Percentiles rank a stretch among this genome's conserved stretches.
Conservation (phyloP, 2,888 invertebrate genomes). For the Melanchra persicariae region DNA sequence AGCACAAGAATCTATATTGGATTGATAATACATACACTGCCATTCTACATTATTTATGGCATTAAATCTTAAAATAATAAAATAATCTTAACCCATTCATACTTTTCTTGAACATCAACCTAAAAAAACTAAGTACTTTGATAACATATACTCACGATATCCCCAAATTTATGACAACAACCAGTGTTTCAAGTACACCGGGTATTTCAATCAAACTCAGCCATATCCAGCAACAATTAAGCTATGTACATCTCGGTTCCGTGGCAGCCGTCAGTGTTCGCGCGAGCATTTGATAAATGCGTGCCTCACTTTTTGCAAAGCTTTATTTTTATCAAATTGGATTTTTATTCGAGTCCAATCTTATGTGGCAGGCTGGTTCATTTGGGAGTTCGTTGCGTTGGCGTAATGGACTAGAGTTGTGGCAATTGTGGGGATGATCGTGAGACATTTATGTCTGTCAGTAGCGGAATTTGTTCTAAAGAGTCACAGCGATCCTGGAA, state of each 20-base stretch:
- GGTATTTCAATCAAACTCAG: neutral
- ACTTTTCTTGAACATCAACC: no score
- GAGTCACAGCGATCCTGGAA: no score
- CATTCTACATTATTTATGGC: no score
- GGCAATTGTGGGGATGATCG: neutral
- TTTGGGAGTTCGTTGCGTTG: conserved; percentile 22
- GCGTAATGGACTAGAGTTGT: neutral
- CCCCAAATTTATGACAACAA: no score
- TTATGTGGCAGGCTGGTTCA: conserved; percentile 44
- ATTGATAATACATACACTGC: no score
- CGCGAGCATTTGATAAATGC: conserved; percentile 70
- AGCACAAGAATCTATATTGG: no score
- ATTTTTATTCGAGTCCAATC: conserved; percentile 63
- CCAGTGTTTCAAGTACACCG: neutral
- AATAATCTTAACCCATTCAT: no score
- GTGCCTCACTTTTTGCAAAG: conserved; percentile 62
- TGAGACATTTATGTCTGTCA: neutral
- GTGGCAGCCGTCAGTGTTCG: conserved; percentile 59
- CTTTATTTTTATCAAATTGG: conserved; percentile 68
- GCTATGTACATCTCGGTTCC: conserved; percentile 44
- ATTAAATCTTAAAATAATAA: no score
- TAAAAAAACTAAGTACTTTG: no score
- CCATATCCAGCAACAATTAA: conserved; percentile 58
- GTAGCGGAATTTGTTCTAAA: no score
- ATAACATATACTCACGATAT: no score